Percentiles rank a stretch among this genome's conserved stretches.
Conservation (phyloP, 1,140 invertebrate species). For the Drosophila melanogaster region Release_6_plus_ISO1_MT NC_004354.4:3749001-3749500, state of each 20-base stretch:
- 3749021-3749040: conserved; percentile 35
- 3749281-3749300: neutral
- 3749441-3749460: neutral
- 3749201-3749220: neutral
- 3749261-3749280: neutral
- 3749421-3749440: conserved; percentile 20
- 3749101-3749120: conserved; percentile 58
- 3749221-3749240: neutral
- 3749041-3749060: conserved; percentile 77
- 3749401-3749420: conserved; percentile 39
- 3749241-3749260: neutral
- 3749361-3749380: conserved; percentile 9
- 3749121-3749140: conserved; percentile 16
- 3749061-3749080: conserved; percentile 82
- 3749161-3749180: conserved; percentile 52
- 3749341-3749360: conserved; percentile 52
- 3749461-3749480: conserved; percentile 1
- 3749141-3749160: conserved; percentile 53
- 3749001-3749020: neutral
- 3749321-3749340: conserved; percentile 32
- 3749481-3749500: conserved; percentile 25
- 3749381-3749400: conserved; percentile 26
- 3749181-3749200: conserved; percentile 12
- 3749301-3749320: conserved; percentile 4
- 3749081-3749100: conserved; percentile 82